Base-by-base conservation (phyloP, 2,113 vertebrate genomes). In the Thunnus maccoyii region DNA sequence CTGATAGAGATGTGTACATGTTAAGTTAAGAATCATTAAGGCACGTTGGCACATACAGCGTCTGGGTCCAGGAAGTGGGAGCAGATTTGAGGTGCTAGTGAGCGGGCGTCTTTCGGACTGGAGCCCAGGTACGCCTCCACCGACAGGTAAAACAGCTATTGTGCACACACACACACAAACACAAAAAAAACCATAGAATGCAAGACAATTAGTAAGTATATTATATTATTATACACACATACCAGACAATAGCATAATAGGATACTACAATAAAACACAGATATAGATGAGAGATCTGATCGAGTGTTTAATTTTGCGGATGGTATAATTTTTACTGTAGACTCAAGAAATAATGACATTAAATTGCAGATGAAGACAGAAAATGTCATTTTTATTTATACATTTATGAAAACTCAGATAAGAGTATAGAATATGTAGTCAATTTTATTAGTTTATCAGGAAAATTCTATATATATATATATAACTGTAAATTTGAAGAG, bases 71-170 rank as follows among this genome's bases (percentile, higher is more conserved):
- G 83, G 93, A 97, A 99, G 76, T 96, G 96, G 63, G 94, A 96
- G 95, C 96, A 97, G 89, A 99, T 96, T 82, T 97, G 96, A 79
- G 95, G 97, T 2, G 95, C 96, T 13, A 98, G 86, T 0, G 64
- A 71, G 0, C 97, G 96, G 20, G 96, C 97, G 1, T 99, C 98
- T 91, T 97, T 98, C 22, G 94, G 48, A 0, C 86, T 89, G 9
- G 93, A 94, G 82, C 97, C 95, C 69, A 97, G 95, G 92, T 96
- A 98, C 4, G 97, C 96, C 62, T 99, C 98, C 3, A 95, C 86
- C 1, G 96, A 97, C n/a, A 99, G 81, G 90, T 98, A 97, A 78
- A 99, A 97, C 15, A 99, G 94, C 98, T 99, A 74, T 20, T 0
- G 7, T 27, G 25, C 2, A 85, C 55, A 36, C 2, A 68, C 18